phyloP scores from a whole-genome alignment of 2,888 invertebrate genomes.

The Brachynemurus nebulosus region DNA sequence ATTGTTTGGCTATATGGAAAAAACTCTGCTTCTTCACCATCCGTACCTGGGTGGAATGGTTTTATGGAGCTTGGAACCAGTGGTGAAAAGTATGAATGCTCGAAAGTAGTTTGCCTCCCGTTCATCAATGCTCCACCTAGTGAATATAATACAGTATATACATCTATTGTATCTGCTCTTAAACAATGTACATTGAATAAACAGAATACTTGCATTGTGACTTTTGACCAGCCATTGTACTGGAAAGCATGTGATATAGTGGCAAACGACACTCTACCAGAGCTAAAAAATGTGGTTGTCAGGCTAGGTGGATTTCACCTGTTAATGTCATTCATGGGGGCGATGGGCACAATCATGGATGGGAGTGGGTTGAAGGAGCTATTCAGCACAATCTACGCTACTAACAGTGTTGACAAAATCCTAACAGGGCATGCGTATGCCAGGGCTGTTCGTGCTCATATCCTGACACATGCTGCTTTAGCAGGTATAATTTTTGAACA shows the following conservation, averaged over 20 bases:
- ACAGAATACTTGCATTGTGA: constrained; percentile 17
- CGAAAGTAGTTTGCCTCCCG: constrained; percentile 21
- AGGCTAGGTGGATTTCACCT: constrained; percentile 25
- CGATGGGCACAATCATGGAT: constrained; percentile 25
- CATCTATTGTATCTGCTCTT: constrained; percentile 19
- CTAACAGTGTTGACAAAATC: constrained; percentile 21
- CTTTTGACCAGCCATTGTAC: constrained; percentile 23
- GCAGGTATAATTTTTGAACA: constrained; percentile 18
- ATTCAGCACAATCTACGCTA: constrained; percentile 20
- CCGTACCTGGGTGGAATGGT: too few species aligned
- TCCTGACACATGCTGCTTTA: constrained; percentile 20
- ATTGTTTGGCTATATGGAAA: constrained; percentile 21
- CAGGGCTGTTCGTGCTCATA: constrained; percentile 20
- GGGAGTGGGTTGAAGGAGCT: constrained; percentile 23
- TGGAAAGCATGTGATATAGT: constrained; percentile 22
- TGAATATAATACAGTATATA: constrained; percentile 22
- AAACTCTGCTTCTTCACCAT: constrained; percentile 18
- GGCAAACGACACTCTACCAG: constrained; percentile 17
- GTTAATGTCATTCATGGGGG: constrained; percentile 24
- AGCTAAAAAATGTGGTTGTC: constrained; percentile 17
- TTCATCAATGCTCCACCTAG: constrained; percentile 23
- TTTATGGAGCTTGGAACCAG: constrained; percentile 17
- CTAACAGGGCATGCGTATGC: constrained; percentile 23
- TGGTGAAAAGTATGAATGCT: constrained; percentile 16
- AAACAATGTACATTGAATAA: constrained; percentile 14